A percentile compares a stretch with the other conserved stretches of the same genome.
Evolutionary conservation across 2,113 vertebrate genomes (phyloP).

Genomic region (Pholis gunnellus): DNA sequence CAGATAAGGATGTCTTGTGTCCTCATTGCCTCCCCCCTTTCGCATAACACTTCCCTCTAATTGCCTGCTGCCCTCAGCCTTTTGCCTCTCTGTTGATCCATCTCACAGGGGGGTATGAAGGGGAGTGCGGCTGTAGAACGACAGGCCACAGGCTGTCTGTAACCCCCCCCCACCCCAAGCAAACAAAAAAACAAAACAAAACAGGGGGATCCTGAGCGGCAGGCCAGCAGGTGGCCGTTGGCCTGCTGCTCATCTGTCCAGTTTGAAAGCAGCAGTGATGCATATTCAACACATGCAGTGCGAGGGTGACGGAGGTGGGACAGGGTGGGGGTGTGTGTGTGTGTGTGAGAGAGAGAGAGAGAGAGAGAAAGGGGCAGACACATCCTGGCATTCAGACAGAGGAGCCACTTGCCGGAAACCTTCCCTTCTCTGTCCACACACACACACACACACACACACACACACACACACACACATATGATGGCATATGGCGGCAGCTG

Average conservation of each 20-base stretch:
- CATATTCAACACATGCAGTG: conserved; percentile 73
- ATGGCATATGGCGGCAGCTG: conserved; percentile 74
- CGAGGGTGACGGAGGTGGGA: conserved; percentile 42
- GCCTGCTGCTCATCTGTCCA: conserved; percentile 81
- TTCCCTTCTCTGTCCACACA: conserved; percentile 7
- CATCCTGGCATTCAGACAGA: conserved; percentile 49
- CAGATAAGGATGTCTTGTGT: conserved; percentile 39
- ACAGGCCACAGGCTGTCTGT: conserved; percentile 62
- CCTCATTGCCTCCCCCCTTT: conserved; percentile 45
- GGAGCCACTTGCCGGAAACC: conserved; percentile 55
- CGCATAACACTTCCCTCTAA: conserved; percentile 65
- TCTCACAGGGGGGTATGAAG: conserved; percentile 45
- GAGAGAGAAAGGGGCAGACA: not conserved
- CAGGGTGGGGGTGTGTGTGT: conserved; percentile 17
- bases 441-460: conserved; percentile 25
- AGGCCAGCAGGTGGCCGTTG: conserved; percentile 81
- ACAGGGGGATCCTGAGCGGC: conserved; percentile 53
- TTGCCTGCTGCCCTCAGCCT: conserved; percentile 65
- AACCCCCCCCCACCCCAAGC: conserved; percentile 4
- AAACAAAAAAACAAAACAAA: conserved; percentile 34
- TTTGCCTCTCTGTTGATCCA: conserved; percentile 67
- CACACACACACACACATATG: conserved; percentile 32
- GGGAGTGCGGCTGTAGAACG: conserved; percentile 25
- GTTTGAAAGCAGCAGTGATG: conserved; percentile 65
- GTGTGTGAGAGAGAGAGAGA: conserved; percentile 11